Evolutionary conservation across 2,888 invertebrate genomes (phyloP).

Genomic region (Troilus luridus): DNA sequence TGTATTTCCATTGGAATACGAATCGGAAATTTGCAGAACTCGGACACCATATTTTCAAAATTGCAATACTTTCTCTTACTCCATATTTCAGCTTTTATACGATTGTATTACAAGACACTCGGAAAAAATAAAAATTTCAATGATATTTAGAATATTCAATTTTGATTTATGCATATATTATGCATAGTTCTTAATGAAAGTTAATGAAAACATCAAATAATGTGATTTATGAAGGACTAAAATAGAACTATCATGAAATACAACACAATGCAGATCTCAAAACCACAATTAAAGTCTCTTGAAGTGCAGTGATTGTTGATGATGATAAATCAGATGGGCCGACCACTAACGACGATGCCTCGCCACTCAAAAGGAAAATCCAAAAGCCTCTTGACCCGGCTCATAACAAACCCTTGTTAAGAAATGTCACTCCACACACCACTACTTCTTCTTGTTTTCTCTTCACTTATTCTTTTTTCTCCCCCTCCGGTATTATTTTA

Average conservation of each 20-base stretch:
- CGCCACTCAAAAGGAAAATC: constrained; percentile 18
- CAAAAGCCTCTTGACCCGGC: constrained; percentile 26
- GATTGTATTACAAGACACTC: no score
- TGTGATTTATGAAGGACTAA: background rate
- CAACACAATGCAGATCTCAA: background rate
- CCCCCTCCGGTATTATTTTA: background rate
- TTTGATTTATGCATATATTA: no score
- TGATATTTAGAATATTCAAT: no score
- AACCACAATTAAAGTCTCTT: background rate
- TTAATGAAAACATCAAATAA: no score
- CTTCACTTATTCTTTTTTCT: background rate
- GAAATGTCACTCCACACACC: constrained; percentile 29
- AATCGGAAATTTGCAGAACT: no score
- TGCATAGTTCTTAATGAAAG: no score
- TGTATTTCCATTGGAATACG: no score
- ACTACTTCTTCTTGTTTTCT: constrained; percentile 13
- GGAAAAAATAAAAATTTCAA: no score
- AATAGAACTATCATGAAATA: background rate
- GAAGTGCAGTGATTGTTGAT: background rate
- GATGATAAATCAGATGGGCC: background rate
- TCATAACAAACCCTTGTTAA: constrained; percentile 48
- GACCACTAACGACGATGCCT: background rate
- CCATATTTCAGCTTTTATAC: no score
- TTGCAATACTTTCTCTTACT: no score
- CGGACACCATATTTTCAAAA: no score